Evolutionary conservation across 2,888 invertebrate genomes (phyloP).

Genomic region (Conomelus anceps): DNA sequence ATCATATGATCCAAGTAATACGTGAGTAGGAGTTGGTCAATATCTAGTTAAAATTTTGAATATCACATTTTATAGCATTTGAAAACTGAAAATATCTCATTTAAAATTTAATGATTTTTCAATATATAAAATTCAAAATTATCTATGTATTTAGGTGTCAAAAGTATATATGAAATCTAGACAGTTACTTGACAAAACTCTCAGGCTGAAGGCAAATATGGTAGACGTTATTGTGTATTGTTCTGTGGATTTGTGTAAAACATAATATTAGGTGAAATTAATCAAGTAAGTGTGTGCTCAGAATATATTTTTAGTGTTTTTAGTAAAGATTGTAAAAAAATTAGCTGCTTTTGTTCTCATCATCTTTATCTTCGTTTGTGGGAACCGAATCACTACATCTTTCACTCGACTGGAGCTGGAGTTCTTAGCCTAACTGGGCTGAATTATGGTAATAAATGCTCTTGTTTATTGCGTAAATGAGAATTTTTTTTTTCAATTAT

Average conservation of each 20-base stretch:
- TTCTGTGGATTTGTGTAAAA: conserved; percentile 25
- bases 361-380: background rate
- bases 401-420: conserved; percentile 8
- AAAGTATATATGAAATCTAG: background rate
- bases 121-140: background rate
- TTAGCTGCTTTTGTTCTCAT: background rate
- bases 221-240: conserved; percentile 32
- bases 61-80: background rate
- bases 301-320: background rate
- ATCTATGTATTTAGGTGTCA: no score
- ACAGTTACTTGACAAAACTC: background rate
- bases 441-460: background rate
- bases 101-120: background rate
- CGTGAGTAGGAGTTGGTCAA: background rate
- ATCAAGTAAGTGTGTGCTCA: conserved; percentile 8
- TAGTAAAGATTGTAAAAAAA: conserved; percentile 9
- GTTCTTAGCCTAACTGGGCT: background rate
- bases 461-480: background rate
- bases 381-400: background rate
- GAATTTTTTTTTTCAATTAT: background rate
- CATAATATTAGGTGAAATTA: conserved; percentile 15
- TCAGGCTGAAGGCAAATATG: conserved; percentile 28
- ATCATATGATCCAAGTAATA: conserved; percentile 4
- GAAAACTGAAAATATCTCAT: no score
- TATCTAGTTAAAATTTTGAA: background rate